phyloP scores from a whole-genome alignment of 2,888 invertebrate species.

The Epirrita christyi region DNA sequence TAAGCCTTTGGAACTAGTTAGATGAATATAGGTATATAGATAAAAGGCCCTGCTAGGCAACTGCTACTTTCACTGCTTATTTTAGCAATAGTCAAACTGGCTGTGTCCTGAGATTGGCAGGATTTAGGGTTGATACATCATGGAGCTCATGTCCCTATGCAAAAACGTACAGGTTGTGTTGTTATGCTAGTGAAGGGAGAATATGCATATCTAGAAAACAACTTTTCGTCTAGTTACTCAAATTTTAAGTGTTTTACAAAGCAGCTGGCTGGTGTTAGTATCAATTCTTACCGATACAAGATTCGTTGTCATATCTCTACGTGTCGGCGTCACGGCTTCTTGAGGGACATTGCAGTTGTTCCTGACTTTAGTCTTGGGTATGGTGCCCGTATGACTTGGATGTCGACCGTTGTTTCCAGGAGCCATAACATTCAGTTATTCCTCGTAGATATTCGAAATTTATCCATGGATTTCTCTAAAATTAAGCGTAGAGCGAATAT shows the following conservation, averaged over 20 bases:
- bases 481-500: conserved; percentile 20
- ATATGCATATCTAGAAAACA: no score
- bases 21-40: no score
- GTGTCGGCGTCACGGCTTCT: conserved; percentile 86
- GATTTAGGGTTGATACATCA: no score
- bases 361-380: conserved; percentile 87
- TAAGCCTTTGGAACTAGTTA: no score
- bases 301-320: conserved; percentile 84
- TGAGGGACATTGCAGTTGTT: conserved; percentile 85
- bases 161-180: no score
- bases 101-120: no score
- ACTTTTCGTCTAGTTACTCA: no score
- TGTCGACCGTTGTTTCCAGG: conserved; percentile 81
- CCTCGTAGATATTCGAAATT: conserved; percentile 40
- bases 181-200: no score
- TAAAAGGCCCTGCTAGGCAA: no score
- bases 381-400: conserved; percentile 86
- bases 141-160: no score
- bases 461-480: conserved; percentile 33
- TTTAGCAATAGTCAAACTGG: no score
- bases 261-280: not conserved
- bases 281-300: conserved; percentile 69
- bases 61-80: no score
- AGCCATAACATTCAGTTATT: conserved; percentile 73
- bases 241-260: not conserved